Evolutionary conservation across 2,888 invertebrate species (phyloP), one percentile per base, ranked within the genome.

Genomic region (Zaprionus bogoriensis): DNA sequence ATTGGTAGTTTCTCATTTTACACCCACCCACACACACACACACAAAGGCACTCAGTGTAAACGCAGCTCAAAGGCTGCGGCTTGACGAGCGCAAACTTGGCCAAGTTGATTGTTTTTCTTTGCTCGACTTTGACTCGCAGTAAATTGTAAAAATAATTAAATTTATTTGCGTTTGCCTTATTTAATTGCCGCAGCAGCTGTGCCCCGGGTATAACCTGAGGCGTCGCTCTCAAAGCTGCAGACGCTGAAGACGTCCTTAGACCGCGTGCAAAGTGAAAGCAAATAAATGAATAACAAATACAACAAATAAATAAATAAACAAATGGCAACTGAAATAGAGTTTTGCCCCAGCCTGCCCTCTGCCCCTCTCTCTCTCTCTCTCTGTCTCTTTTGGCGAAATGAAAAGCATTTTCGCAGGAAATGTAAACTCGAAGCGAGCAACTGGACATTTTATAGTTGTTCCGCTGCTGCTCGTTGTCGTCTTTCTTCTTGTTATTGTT

Each of bases 101-200:
- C 47, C 69, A 72, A 70, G 75, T 78, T 71, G 65, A 79, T 79
- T 82, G 83, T 85, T 85, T 79, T 82, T 76, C 77, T 66, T 78
- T 46, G 39, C 77, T 36, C 72, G 68, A 83, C 86, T 82, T 86
- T 55, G 62, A 65, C 47, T 42, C 52, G 45, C 71, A 53, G 72
- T 60, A 82, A 76, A 79, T 86, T 79, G 83, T 64, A 74, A 83
- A 83, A 73, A 79, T 79, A 79, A 86, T 79, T 80, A 79, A 76
- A 83, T 79, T 86, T 86, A 74, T 67, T 77, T 83, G 54, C 83
- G 63, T 85, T 82, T 57, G 68, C 58, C 50, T 76, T 63, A 69
- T 69, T 86, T 86, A 83, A 77, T 86, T 79, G 87, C 60, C 57
- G 41, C 50, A 60, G 60, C 65, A 77, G 74, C 74, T 74, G 74